A percentile compares a stretch with the other conserved stretches of the same genome.
These are phyloP conservation scores for Neopipo cinnamomea DNA, from an alignment of 2,113 vertebrate species.

Conservation along the genomic window DNA sequence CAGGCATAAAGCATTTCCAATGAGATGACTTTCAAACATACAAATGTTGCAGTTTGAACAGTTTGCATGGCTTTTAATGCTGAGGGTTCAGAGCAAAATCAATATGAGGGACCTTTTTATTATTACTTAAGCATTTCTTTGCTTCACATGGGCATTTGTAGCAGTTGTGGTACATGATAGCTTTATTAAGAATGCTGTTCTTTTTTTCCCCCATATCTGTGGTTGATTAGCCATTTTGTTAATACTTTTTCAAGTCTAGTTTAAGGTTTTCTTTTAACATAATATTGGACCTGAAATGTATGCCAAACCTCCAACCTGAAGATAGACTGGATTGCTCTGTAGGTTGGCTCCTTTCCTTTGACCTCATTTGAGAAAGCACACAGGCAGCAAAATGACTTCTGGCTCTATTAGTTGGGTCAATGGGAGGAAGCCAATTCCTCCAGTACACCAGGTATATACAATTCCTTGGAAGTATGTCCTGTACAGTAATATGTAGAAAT, in stretches of 20 bases:
- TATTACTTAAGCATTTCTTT: not conserved
- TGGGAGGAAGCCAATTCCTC: not conserved
- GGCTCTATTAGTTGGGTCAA: not conserved
- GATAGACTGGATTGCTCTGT: not conserved
- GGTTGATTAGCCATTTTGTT: not conserved
- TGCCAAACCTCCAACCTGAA: not conserved
- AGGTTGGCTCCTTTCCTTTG: not conserved
- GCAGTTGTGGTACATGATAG: not conserved
- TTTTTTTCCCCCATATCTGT: fast-evolving
- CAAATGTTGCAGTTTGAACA: not conserved
- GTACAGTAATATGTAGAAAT: not conserved
- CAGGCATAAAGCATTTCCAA: not conserved
- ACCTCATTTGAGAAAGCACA: not conserved
- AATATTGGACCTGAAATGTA: not conserved
- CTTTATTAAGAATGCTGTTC: not conserved
- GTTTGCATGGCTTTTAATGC: not conserved
- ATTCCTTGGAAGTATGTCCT: not conserved
- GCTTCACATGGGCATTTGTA: not conserved
- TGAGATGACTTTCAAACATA: not conserved
- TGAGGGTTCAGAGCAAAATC: not conserved
- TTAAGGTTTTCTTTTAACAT: not conserved
- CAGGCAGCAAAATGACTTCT: not conserved
- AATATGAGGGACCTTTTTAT: not conserved
- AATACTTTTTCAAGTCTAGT: not conserved
- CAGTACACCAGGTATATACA: not conserved